Evolutionary conservation across 2,797 vertebrate genomes (phyloP).

Genomic region (Tinamus major): DNA sequence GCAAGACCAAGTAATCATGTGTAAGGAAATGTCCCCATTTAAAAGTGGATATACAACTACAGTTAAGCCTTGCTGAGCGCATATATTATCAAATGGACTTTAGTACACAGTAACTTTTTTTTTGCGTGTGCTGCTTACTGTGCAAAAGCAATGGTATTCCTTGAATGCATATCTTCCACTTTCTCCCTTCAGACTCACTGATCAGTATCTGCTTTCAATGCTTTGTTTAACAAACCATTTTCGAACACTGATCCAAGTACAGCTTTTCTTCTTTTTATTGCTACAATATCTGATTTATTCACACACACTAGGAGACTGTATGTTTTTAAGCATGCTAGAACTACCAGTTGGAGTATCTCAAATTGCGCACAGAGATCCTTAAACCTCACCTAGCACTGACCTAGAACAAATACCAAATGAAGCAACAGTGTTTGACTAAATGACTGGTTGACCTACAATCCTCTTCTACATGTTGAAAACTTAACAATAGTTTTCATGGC

Average conservation of each 20-base stretch:
- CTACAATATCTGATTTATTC: background rate
- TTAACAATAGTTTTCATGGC: background rate
- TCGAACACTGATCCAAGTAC: background rate
- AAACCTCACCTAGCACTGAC: background rate
- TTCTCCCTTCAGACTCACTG: background rate
- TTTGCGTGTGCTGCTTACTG: background rate
- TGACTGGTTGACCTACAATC: background rate
- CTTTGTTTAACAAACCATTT: background rate
- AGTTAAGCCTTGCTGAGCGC: background rate
- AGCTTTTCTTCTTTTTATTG: background rate
- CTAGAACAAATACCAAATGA: background rate
- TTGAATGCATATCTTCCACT: background rate
- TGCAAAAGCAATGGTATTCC: background rate
- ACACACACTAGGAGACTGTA: background rate
- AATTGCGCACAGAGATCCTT: background rate
- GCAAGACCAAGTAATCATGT: background rate
- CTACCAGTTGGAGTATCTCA: background rate
- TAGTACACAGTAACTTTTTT: background rate
- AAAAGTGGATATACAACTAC: background rate
- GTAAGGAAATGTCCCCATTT: background rate
- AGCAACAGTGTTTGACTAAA: background rate
- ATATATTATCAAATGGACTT: background rate
- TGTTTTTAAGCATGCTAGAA: background rate
- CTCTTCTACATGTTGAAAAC: background rate
- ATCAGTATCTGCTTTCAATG: background rate